Percentiles rank a stretch among this genome's conserved stretches.
These are phyloP conservation scores for Amaurobius ferox DNA, from an alignment of 2,888 invertebrate species.

Conservation along the genomic window DNA sequence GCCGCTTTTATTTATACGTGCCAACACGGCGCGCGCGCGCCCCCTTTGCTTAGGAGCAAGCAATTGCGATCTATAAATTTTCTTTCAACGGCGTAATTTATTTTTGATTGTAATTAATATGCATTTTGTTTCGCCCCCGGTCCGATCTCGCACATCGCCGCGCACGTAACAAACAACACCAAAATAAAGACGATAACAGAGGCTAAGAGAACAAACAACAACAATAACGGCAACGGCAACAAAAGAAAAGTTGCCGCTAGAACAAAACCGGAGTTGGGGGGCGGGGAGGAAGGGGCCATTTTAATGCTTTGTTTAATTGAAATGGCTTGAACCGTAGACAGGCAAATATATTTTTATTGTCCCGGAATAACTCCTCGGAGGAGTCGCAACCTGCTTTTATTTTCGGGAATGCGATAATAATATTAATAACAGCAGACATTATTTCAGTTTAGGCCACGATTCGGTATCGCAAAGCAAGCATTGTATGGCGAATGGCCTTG, in stretches of 20 bases:
- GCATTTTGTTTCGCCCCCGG: slow-evolving; percentile 66
- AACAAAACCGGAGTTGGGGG: background rate
- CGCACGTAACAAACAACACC: slow-evolving; percentile 39
- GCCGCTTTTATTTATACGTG: slow-evolving; percentile 70
- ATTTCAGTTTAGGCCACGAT: slow-evolving; percentile 64
- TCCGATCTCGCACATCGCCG: slow-evolving; percentile 35
- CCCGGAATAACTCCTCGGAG: slow-evolving; percentile 63
- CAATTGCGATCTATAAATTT: slow-evolving; percentile 72
- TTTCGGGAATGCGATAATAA: slow-evolving; percentile 67
- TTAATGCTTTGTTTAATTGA: slow-evolving; percentile 72
- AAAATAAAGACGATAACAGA: slow-evolving; percentile 64
- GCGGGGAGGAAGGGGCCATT: slow-evolving; percentile 31
- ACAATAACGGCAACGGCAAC: slow-evolving; percentile 20
- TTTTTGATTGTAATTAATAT: slow-evolving; percentile 73
- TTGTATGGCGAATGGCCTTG: slow-evolving; percentile 65
- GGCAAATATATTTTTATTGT: slow-evolving; percentile 70
- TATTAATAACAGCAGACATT: slow-evolving; percentile 71
- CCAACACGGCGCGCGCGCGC: slow-evolving; percentile 29
- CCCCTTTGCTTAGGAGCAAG: background rate
- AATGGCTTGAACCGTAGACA: slow-evolving; percentile 71
- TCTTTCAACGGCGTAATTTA: slow-evolving; percentile 68
- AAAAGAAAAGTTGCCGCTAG: slow-evolving; percentile 14
- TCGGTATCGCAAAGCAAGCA: slow-evolving; percentile 59
- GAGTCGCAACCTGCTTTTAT: slow-evolving; percentile 57
- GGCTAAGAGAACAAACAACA: slow-evolving; percentile 33